A percentile compares a stretch with the other conserved stretches of the same genome.
phyloP scores from a whole-genome alignment of 2,888 invertebrate genomes.

The Schizotus pectinicornis region DNA sequence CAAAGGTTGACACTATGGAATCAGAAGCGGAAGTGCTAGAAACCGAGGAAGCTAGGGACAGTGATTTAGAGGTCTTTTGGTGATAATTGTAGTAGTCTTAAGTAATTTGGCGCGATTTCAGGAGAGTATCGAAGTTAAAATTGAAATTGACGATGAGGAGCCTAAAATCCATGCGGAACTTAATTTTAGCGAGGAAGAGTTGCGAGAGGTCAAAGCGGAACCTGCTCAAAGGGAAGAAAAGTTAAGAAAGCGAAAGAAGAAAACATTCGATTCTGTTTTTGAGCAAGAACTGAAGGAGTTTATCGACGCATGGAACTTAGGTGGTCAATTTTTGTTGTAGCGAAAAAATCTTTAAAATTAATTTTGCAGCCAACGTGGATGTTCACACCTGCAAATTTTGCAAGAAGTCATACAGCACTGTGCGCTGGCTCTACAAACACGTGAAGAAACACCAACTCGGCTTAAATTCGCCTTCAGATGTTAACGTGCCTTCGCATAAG shows the following conservation, averaged over 20 bases:
- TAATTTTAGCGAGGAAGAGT: not conserved
- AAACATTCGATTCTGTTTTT: too few relatives aligned
- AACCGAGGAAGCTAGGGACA: not conserved
- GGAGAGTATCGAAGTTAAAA: constrained; percentile 5
- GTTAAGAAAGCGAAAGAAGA: too few relatives aligned
- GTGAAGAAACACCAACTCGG: constrained; percentile 39
- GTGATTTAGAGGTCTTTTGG: not conserved
- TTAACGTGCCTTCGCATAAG: constrained; percentile 35
- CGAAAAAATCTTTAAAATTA: not conserved
- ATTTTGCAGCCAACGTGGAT: constrained; percentile 11
- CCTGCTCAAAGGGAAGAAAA: too few relatives aligned
- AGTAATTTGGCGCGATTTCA: too few relatives aligned
- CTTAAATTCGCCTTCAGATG: constrained; percentile 9
- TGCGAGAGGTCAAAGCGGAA: too few relatives aligned
- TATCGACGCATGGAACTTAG: too few relatives aligned
- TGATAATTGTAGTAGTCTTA: too few relatives aligned
- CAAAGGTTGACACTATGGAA: too few relatives aligned
- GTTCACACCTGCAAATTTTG: constrained; percentile 42
- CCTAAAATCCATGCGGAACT: constrained; percentile 8
- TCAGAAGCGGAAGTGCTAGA: too few relatives aligned
- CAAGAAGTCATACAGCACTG: constrained; percentile 40
- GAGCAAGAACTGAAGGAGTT: too few relatives aligned
- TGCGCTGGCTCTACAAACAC: constrained; percentile 44
- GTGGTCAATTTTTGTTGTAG: too few relatives aligned
- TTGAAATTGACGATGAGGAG: constrained; percentile 11